phyloP scores from a whole-genome alignment of 2,797 vertebrate species.

The Protonibea diacanthus region DNA sequence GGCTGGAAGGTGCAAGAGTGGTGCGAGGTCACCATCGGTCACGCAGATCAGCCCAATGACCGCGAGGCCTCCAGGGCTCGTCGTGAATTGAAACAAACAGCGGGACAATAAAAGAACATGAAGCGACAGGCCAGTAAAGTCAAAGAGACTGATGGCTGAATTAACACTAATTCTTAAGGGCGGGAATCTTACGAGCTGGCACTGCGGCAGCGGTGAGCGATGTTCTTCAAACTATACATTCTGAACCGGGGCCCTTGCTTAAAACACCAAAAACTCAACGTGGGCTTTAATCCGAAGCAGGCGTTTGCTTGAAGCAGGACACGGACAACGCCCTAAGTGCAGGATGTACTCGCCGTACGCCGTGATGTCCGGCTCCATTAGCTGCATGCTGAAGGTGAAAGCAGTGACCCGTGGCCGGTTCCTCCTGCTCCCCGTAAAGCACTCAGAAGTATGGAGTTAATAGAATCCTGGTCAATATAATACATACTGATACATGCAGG shows the following conservation, averaged over 20 bases:
- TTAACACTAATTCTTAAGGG: too few species aligned
- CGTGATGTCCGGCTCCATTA: conserved; percentile 44
- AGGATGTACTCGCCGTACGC: neutral
- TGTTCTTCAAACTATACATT: too few species aligned
- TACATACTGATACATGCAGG: conserved; percentile 55
- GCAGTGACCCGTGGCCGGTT: conserved; percentile 29
- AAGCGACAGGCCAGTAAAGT: too few species aligned
- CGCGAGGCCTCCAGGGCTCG: too few species aligned
- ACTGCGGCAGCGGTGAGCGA: too few species aligned
- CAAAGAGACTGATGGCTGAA: too few species aligned
- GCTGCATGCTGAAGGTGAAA: conserved; percentile 56
- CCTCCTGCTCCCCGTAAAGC: conserved; percentile 36
- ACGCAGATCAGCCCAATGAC: neutral
- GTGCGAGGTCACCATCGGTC: conserved; percentile 49
- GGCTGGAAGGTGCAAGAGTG: conserved; percentile 32
- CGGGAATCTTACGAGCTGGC: too few species aligned
- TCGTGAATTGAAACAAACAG: conserved; percentile 5
- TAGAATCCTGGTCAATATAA: conserved; percentile 61
- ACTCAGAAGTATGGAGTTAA: conserved; percentile 50
- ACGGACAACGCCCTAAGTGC: neutral
- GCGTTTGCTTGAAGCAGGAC: too few species aligned
- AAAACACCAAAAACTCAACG: too few species aligned
- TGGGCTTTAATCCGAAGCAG: neutral
- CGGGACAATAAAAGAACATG: neutral
- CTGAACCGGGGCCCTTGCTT: too few species aligned